Percentiles rank a stretch among this genome's conserved stretches.
phyloP scores from a whole-genome alignment of 2,113 vertebrate species.

The Australoheros scitulus region DNA sequence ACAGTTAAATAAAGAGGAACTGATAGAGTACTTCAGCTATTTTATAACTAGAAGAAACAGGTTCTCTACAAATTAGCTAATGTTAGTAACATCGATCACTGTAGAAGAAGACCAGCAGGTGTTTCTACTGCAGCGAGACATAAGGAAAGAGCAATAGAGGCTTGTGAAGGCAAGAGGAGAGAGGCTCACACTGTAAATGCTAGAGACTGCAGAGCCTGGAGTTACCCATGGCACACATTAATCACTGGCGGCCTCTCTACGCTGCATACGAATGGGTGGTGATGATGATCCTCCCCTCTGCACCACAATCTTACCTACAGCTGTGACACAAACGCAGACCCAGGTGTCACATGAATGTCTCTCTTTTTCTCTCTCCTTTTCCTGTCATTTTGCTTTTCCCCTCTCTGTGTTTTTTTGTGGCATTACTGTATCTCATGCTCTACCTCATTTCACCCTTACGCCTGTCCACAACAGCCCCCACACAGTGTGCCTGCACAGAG shows the following conservation, averaged over 20 bases:
- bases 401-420: not conserved
- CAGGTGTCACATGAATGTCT: constrained; percentile 35
- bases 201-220: constrained; percentile 60
- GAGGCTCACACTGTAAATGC: constrained; percentile 62
- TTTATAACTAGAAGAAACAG: not conserved
- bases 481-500: not conserved
- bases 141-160: constrained; percentile 30
- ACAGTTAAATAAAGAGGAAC: not conserved
- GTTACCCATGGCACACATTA: constrained; percentile 71
- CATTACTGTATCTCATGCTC: constrained; percentile 15
- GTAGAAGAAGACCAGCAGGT: constrained; percentile 1
- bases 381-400: not conserved
- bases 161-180: constrained; percentile 13
- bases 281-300: constrained; percentile 53
- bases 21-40: not conserved
- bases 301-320: constrained; percentile 48
- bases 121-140: not conserved
- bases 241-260: constrained; percentile 63
- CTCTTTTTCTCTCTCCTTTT: constrained; percentile 15
- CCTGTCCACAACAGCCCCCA: not conserved
- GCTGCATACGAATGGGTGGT: constrained; percentile 54
- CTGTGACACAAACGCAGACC: constrained; percentile 51
- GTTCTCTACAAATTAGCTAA: not conserved
- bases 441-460: not conserved
- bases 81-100: constrained; percentile 16